Evolutionary conservation across 2,797 vertebrate genomes (phyloP).

Genomic region (Pseudochirops corinnae): DNA sequence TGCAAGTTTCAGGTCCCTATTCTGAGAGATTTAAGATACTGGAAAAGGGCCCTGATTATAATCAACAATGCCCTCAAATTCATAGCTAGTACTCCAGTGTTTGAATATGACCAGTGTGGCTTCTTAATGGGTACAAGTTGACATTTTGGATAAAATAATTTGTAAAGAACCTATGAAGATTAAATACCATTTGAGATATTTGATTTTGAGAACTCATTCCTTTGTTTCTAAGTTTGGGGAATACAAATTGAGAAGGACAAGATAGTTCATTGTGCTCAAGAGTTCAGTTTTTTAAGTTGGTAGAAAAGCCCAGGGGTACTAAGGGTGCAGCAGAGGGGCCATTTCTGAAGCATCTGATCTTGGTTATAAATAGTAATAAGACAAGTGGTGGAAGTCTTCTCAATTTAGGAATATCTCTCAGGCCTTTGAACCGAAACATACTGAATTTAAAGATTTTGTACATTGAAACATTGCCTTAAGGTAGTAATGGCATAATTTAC

Average conservation of each 20-base stretch:
- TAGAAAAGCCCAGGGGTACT: background rate
- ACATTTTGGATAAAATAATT: background rate
- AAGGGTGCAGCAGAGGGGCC: too few species aligned
- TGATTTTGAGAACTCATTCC: background rate
- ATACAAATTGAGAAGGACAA: background rate
- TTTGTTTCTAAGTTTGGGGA: background rate
- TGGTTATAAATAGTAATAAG: background rate
- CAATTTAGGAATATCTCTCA: background rate
- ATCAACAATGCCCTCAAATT: too few species aligned
- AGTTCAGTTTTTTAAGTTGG: background rate
- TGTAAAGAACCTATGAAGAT: background rate
- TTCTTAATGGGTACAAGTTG: too few species aligned
- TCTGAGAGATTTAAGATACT: too few species aligned
- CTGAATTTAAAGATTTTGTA: constrained; percentile 59
- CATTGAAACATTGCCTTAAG: constrained; percentile 33
- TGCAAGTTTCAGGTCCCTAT: too few species aligned
- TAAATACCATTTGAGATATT: background rate
- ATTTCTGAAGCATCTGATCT: constrained; percentile 57
- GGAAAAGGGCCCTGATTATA: background rate
- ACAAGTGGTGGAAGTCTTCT: background rate
- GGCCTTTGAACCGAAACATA: constrained; percentile 61
- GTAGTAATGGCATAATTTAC: constrained; percentile 62
- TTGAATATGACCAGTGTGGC: too few species aligned
- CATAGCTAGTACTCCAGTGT: too few species aligned
- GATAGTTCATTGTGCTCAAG: background rate